Percentiles rank a stretch among this genome's conserved stretches.
These are phyloP conservation scores for Agrilus planipennis DNA, from an alignment of 1,140 invertebrate species.

Conservation along the genomic window DNA sequence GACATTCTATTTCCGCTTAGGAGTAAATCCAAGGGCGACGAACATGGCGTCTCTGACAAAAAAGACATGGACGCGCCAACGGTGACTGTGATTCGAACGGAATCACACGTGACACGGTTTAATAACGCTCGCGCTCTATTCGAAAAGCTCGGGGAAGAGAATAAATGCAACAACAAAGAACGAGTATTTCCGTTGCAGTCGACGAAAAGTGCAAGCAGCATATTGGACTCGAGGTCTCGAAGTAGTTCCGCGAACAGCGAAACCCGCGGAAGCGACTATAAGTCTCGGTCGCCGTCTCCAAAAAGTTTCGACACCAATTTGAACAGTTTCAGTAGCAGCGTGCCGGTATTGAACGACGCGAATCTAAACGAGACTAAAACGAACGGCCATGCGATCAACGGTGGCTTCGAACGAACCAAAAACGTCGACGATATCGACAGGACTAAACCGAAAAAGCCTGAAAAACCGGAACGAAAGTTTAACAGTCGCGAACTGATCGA, in stretches of 20 bases:
- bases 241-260: conserved; percentile 30
- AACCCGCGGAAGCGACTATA: conserved; percentile 18
- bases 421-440: conserved; percentile 15
- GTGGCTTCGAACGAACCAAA: background rate
- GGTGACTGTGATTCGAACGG: conserved; percentile 69
- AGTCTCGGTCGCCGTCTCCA: conserved; percentile 24
- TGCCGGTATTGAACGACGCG: conserved; percentile 17
- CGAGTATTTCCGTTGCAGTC: conserved; percentile 26
- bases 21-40: conserved; percentile 19
- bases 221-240: conserved; percentile 22
- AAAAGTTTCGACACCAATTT: conserved; percentile 1
- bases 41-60: conserved; percentile 33
- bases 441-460: conserved; percentile 45
- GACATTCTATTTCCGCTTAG: conserved; percentile 35
- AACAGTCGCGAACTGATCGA: conserved; percentile 78
- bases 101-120: conserved; percentile 80
- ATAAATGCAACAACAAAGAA: conserved; percentile 12
- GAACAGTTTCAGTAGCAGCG: conserved; percentile 15
- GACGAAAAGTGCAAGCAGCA: conserved; percentile 31
- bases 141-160: conserved; percentile 75
- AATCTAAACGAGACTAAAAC: conserved; percentile 15
- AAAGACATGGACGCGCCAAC: conserved; percentile 34
- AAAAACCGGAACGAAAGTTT: conserved; percentile 69
- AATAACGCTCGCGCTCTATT: conserved; percentile 87
- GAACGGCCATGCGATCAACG: conserved; percentile 20